Evolutionary conservation across 92 coral and sea anemone species (phyloP), one percentile per base, ranked within the genome.

Genomic region (Parazoanthus darwini): DNA sequence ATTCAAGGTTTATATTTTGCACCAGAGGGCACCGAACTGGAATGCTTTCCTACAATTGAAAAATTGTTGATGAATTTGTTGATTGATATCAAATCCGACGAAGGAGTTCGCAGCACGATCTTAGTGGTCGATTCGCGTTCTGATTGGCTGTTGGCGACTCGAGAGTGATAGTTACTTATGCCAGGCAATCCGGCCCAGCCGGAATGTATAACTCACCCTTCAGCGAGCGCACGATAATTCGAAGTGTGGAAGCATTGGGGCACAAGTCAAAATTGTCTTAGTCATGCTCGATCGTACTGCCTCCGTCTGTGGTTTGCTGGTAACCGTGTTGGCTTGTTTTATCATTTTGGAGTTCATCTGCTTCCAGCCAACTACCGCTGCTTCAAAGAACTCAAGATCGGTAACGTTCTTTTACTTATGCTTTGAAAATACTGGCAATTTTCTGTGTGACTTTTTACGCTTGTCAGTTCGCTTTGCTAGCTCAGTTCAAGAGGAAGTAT

Each of bases 61-160:
- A 84, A 48, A 25, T 84, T 51, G 68, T 71, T 84, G 87, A 84
- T 29, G 68, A 44, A 66, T 46, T 50, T 84, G 87, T 84, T 84
- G 87, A 84, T 84, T 84, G 87, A 84, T 71, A 44, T 71, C 70
- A 51, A 84, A 81, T 81, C 56, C 5, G 50, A 81, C n/a, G 50
- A 70, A 82, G 86, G 75, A 70, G 59, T 65, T 84, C 79, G 66
- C 87, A 48, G 87, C 78, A 84, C 67, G 78, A 84, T 43, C 87
- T 54, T 50, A 84, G 87, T 68, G 79, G 72, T 66, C 70, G 78
- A 84, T 9, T 70, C 43, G 46, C 7, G 6, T 22, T 84, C 65
- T 84, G 87, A 84, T 84, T 84, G 87, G 87, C 79, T 84, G 78
- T 16, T 71, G 67, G 42, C 75, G 87, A 71, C 87, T 26, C 68